These are phyloP conservation scores for Vulpes lagopus DNA, from an alignment of 2,113 vertebrate species.

Conservation along the genomic window DNA sequence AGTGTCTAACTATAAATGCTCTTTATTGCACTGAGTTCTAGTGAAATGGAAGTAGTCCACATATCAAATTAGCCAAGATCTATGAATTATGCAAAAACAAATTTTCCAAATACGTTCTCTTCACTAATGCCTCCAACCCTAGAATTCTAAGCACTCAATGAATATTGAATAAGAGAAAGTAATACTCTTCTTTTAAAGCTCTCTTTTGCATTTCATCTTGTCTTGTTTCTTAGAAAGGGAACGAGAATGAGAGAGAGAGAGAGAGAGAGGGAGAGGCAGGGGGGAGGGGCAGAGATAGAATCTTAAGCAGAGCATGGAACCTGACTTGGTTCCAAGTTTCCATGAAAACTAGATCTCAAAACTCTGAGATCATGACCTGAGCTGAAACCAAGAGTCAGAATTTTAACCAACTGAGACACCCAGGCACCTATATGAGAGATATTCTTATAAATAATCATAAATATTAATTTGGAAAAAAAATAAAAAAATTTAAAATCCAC, in stretches of 20 bases:
- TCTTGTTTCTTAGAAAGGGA: too few relatives aligned
- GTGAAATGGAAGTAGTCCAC: background rate
- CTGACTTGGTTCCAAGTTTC: background rate
- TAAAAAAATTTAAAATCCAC: constrained; percentile 76
- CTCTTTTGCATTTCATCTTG: background rate
- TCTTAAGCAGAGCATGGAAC: background rate
- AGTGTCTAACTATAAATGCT: background rate
- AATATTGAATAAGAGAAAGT: background rate
- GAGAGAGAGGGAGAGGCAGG: background rate
- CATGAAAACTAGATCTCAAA: background rate
- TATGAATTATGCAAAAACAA: background rate
- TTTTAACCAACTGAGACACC: background rate
- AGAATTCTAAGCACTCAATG: background rate
- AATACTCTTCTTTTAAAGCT: constrained; percentile 59
- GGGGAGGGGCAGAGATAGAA: background rate
- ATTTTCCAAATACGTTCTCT: background rate
- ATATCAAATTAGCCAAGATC: background rate
- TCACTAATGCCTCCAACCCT: background rate
- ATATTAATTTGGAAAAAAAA: constrained; percentile 79
- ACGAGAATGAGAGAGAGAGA: too few relatives aligned
- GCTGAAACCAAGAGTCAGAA: background rate
- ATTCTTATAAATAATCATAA: constrained; percentile 80
- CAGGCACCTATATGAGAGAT: constrained; percentile 11
- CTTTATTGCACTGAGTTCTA: background rate
- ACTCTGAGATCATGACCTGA: background rate